Evolutionary conservation across 2,797 vertebrate species (phyloP).

Genomic region (Platyrinchus mystaceus): DNA sequence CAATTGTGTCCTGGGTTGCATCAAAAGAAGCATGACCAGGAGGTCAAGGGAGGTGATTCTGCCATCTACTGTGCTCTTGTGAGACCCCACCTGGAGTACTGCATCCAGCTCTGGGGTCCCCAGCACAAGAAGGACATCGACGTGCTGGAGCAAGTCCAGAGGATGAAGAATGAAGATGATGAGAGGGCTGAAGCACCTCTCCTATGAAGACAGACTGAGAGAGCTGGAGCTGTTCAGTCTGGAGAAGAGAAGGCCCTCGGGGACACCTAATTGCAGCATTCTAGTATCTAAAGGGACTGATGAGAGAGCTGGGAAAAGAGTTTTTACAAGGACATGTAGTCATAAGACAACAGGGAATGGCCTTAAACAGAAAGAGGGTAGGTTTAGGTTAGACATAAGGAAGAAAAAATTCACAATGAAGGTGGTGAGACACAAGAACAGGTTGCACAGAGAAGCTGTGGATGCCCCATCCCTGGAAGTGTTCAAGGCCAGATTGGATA

Average conservation of each 20-base stretch:
- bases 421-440: not conserved
- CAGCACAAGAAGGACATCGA: not conserved
- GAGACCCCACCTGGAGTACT: not conserved
- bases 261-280: not conserved
- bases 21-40: not conserved
- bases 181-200: not conserved
- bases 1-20: not conserved
- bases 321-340: not conserved
- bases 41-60: not conserved
- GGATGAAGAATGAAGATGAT: not conserved
- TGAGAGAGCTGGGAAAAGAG: not conserved
- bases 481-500: no score
- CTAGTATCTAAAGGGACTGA: not conserved
- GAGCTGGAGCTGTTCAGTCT: not conserved
- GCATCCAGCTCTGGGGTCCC: not conserved
- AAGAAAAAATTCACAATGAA: not conserved
- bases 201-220: not conserved
- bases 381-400: not conserved
- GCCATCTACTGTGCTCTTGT: not conserved
- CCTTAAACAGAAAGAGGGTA: not conserved
- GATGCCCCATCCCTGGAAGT: not conserved
- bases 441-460: not conserved
- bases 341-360: not conserved
- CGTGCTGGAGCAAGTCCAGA: not conserved
- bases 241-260: not conserved